Evolutionary conservation across 2,113 vertebrate genomes (phyloP).

Genomic region (Sylvietta virens): DNA sequence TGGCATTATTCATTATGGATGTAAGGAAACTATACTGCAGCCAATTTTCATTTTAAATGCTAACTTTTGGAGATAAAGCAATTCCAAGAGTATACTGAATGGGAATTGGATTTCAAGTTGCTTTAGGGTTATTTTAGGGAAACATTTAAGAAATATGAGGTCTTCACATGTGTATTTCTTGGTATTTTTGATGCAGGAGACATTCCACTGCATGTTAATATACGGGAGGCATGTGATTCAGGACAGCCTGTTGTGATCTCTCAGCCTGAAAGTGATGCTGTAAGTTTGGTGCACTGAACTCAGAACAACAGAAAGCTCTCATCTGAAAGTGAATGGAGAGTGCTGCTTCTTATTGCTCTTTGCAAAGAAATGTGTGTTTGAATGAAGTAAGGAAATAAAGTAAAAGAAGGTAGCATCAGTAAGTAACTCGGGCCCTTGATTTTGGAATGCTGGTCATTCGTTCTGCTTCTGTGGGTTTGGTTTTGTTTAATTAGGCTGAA

Average conservation of each 20-base stretch:
- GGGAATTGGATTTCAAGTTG: background rate
- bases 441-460: background rate
- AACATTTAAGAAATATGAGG: background rate
- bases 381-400: background rate
- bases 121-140: slow-evolving; percentile 10
- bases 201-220: slow-evolving; percentile 89
- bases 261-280: slow-evolving; percentile 86
- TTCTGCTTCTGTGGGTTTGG: background rate
- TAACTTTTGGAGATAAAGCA: slow-evolving; percentile 4
- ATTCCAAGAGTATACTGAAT: background rate
- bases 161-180: background rate
- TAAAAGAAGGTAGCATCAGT: background rate
- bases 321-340: background rate
- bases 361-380: background rate
- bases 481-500: slow-evolving; percentile 2
- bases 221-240: slow-evolving; percentile 88
- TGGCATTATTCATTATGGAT: background rate
- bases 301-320: background rate
- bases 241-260: slow-evolving; percentile 91
- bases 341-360: background rate
- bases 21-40: background rate
- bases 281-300: slow-evolving; percentile 52
- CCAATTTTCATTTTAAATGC: slow-evolving; percentile 41
- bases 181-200: slow-evolving; percentile 77
- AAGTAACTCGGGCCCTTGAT: background rate